phyloP scores from a whole-genome alignment of 2,888 invertebrate genomes.

The Conistra vaccinii region DNA sequence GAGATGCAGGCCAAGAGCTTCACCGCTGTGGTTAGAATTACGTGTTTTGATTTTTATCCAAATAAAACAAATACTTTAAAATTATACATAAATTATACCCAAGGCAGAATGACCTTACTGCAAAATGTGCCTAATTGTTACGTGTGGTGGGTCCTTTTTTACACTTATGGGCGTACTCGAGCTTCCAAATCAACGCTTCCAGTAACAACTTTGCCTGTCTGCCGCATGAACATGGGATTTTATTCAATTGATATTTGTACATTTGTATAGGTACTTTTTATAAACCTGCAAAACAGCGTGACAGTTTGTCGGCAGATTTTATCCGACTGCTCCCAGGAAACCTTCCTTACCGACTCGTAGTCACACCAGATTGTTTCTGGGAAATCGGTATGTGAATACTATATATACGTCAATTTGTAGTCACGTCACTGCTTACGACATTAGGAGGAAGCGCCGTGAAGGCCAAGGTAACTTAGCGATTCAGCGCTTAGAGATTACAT shows the following conservation, averaged over 20 bases:
- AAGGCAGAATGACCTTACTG: not conserved
- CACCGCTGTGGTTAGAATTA: too few species aligned
- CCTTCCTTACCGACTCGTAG: too few species aligned
- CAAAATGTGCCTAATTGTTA: not conserved
- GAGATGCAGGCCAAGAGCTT: too few species aligned
- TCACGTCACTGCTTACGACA: slow-evolving; percentile 16
- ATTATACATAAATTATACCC: not conserved
- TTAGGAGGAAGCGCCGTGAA: slow-evolving; percentile 46
- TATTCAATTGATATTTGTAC: too few species aligned
- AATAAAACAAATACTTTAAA: too few species aligned
- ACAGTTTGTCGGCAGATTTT: too few species aligned
- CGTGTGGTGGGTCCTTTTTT: not conserved
- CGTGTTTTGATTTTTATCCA: not conserved
- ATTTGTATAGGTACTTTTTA: too few species aligned
- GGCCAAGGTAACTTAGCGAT: slow-evolving; percentile 44
- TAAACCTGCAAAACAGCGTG: too few species aligned
- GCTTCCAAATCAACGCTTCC: not conserved
- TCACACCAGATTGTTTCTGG: not conserved
- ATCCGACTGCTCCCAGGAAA: not conserved
- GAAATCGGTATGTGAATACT: not conserved
- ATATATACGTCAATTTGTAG: slow-evolving; percentile 4
- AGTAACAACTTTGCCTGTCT: not conserved
- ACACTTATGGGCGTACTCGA: too few species aligned
- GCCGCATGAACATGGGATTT: too few species aligned
- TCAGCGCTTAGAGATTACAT: slow-evolving; percentile 43